These are phyloP conservation scores for Calcarius ornatus DNA, from an alignment of 2,113 vertebrate species.

Conservation along the genomic window DNA sequence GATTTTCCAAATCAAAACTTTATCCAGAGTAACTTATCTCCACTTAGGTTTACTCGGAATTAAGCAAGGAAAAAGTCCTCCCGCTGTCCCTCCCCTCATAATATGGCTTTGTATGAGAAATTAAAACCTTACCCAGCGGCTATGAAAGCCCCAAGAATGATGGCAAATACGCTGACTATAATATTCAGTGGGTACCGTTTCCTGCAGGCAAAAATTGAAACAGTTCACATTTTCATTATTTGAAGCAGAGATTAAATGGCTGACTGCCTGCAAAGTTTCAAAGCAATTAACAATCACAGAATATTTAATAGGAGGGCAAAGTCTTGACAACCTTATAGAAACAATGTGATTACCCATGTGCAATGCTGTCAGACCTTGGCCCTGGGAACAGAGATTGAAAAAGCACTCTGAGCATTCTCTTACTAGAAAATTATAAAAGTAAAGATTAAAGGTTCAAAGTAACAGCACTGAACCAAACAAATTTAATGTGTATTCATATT, in stretches of 20 bases:
- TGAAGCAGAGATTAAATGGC: background rate
- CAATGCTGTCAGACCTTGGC: background rate
- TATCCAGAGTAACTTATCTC: background rate
- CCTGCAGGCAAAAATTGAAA: conserved; percentile 68
- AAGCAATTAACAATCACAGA: background rate
- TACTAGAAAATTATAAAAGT: background rate
- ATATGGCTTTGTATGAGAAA: background rate
- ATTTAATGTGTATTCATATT: background rate
- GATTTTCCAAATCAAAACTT: background rate
- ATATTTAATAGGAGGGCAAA: background rate
- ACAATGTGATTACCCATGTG: background rate
- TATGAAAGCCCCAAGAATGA: conserved; percentile 85
- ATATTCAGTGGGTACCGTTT: conserved; percentile 79
- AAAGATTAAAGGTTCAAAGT: conserved; percentile 1
- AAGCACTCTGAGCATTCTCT: background rate
- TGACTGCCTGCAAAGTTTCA: background rate
- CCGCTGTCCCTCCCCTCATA: background rate
- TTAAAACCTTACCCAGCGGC: conserved; percentile 85
- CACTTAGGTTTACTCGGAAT: background rate
- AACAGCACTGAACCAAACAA: background rate
- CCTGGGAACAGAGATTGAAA: background rate
- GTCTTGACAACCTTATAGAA: background rate
- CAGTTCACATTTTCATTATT: background rate
- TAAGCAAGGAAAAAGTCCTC: conserved; percentile 11
- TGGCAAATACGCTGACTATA: conserved; percentile 79